phyloP scores from a whole-genome alignment of 2,888 invertebrate genomes.

The Coecobrya sp. region DNA sequence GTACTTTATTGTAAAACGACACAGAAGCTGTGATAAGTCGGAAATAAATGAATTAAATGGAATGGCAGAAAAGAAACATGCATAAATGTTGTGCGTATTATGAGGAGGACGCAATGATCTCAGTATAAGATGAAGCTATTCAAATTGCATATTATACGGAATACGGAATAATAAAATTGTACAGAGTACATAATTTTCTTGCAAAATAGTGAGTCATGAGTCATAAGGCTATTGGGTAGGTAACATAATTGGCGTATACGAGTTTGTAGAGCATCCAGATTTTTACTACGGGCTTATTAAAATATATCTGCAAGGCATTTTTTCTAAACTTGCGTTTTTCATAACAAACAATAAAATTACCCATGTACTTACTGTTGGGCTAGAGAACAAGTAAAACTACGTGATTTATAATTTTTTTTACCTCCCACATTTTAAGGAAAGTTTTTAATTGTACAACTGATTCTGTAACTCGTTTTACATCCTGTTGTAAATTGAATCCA shows the following conservation, averaged over 20 bases:
- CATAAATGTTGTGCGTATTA: no score
- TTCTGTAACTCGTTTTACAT: constrained; percentile 70
- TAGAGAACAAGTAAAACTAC: constrained; percentile 20
- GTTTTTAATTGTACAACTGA: constrained; percentile 73
- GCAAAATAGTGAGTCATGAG: no score
- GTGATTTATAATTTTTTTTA: constrained; percentile 76
- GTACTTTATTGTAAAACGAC: no score
- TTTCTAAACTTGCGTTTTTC: constrained; percentile 10
- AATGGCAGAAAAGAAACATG: no score
- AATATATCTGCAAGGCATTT: constrained; percentile 58
- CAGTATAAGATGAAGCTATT: no score
- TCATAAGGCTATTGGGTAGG: no score
- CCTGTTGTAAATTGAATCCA: constrained; percentile 56
- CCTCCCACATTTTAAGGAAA: constrained; percentile 68
- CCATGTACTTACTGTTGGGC: neutral
- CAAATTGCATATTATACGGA: no score
- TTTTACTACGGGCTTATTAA: neutral
- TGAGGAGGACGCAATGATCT: no score
- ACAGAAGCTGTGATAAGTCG: no score
- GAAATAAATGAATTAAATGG: no score
- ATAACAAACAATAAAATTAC: constrained; percentile 34
- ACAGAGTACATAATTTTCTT: no score
- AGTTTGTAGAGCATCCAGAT: neutral
- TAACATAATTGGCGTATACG: neutral
- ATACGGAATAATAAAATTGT: no score